phyloP scores from a whole-genome alignment of 2,113 vertebrate genomes.

The Malurus melanocephalus region DNA sequence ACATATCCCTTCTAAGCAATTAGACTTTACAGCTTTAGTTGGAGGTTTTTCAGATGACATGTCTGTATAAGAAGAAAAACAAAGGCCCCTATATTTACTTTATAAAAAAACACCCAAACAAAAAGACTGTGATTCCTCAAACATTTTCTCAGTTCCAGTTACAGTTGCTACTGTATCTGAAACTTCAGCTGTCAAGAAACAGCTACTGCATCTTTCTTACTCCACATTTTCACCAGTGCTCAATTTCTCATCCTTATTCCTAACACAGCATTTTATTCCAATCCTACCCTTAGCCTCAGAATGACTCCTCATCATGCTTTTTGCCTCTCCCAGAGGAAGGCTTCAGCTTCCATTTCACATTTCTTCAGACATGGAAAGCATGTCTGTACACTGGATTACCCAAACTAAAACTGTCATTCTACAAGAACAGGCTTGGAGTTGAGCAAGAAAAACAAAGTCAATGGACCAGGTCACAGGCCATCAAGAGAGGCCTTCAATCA shows the following conservation, averaged over 20 bases:
- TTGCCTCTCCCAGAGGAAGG: background rate
- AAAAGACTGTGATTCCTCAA: background rate
- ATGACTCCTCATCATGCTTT: background rate
- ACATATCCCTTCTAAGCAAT: background rate
- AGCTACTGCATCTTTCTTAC: background rate
- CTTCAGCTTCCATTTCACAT: background rate
- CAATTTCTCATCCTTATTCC: background rate
- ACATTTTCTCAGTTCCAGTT: background rate
- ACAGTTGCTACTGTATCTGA: background rate
- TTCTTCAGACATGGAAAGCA: background rate
- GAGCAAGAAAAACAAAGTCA: background rate
- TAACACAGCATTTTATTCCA: background rate
- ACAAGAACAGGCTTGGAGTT: background rate
- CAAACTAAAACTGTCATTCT: background rate
- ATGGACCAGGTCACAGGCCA: background rate
- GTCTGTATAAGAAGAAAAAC: background rate
- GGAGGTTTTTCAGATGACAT: background rate
- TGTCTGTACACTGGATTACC: background rate
- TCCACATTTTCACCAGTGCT: background rate
- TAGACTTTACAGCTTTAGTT: background rate
- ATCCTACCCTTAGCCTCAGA: background rate
- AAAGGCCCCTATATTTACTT: background rate
- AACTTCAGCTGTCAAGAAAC: background rate
- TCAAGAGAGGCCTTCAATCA: background rate
- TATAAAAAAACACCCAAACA: background rate